Evolutionary conservation across 2,888 invertebrate species (phyloP).

Genomic region (Hydroisotoma schaefferi): DNA sequence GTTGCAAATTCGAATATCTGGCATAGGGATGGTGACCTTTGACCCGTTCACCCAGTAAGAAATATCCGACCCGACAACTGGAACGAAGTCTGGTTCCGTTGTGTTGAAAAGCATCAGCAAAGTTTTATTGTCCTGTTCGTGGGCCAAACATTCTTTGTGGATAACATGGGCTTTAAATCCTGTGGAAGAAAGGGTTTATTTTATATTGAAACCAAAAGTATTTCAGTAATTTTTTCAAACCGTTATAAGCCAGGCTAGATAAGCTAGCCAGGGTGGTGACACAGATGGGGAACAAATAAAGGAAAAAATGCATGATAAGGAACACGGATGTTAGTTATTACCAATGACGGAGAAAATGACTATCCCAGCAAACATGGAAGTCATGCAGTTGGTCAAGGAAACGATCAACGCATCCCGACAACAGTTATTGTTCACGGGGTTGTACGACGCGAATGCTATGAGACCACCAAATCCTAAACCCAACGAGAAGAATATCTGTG

Average conservation of each 20-base stretch:
- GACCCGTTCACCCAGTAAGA: constrained; percentile 42
- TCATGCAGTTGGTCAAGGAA: constrained; percentile 86
- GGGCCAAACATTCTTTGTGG: constrained; percentile 70
- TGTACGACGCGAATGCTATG: constrained; percentile 94
- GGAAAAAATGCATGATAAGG: too few relatives aligned
- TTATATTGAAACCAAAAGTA: too few relatives aligned
- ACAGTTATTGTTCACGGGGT: constrained; percentile 94
- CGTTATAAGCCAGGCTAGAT: too few relatives aligned
- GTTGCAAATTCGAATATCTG: constrained; percentile 62
- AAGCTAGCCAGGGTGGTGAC: too few relatives aligned
- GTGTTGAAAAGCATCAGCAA: constrained; percentile 41
- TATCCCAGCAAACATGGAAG: constrained; percentile 94
- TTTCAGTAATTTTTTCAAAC: too few relatives aligned
- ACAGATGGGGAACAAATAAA: too few relatives aligned
- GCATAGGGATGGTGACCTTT: constrained; percentile 43
- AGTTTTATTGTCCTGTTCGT: constrained; percentile 40
- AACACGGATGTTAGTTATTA: too few relatives aligned
- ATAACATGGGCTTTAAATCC: constrained; percentile 83
- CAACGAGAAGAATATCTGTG: constrained; percentile 94
- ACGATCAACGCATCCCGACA: constrained; percentile 84
- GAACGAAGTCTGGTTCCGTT: constrained; percentile 32
- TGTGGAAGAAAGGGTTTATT: constrained; percentile 48
- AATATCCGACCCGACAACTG: constrained; percentile 22
- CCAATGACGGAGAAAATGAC: constrained; percentile 94
- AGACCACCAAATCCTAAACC: constrained; percentile 93